Conservation (phyloP, 2,888 invertebrate species). For the Machimus atricapillus region DNA sequence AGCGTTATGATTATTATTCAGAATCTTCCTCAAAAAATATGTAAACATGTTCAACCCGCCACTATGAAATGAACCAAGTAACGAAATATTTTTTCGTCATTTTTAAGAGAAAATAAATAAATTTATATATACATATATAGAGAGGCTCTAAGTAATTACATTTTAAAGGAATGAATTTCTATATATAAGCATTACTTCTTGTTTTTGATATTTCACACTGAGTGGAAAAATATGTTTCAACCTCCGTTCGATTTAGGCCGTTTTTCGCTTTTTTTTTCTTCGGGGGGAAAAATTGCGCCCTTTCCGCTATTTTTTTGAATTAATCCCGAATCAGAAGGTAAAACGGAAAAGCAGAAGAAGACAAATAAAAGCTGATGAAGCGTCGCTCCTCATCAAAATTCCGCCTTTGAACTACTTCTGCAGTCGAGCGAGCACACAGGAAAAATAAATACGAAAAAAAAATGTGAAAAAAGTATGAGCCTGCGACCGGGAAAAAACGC, state of each 20-base stretch:
- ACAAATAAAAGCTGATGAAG: background rate
- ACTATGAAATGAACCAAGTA: no score
- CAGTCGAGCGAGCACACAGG: background rate
- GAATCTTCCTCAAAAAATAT: no score
- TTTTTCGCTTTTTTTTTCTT: background rate
- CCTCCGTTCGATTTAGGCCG: background rate
- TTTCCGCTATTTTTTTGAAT: background rate
- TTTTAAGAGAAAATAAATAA: no score
- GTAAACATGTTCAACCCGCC: no score
- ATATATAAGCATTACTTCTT: background rate
- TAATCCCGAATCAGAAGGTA: background rate
- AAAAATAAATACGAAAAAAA: background rate
- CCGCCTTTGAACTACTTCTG: background rate
- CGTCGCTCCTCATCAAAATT: background rate
- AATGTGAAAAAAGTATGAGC: background rate
- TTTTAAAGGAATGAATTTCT: background rate
- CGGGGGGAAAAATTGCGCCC: background rate
- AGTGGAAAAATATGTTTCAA: background rate
- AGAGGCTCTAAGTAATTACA: no score
- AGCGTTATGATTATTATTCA: no score
- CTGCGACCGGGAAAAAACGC: background rate
- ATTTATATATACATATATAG: no score
- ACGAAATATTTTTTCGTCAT: no score
- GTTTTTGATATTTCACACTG: background rate
- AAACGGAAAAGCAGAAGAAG: background rate